Evolutionary conservation across 2,797 vertebrate genomes (phyloP), one percentile per base, ranked within the genome.

Genomic region (Tachyglossus aculeatus): DNA sequence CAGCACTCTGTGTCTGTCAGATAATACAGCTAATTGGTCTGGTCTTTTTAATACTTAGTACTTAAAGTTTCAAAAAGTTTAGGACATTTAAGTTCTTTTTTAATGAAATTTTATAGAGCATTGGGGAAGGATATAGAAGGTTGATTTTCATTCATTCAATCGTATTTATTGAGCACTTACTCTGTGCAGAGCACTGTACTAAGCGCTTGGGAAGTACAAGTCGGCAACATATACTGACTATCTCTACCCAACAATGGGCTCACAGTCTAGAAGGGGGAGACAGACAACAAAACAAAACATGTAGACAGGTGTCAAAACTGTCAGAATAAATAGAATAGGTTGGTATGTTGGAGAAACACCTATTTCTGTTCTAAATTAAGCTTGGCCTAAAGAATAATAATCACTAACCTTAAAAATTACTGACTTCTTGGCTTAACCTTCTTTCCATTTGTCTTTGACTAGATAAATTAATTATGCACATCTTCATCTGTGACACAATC

Each of bases 401-500:
- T 77, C 50, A 54, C 39, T 58, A 24, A 57, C 75, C 47, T 65
- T 71, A 78, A 83, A 82, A 85, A 70, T 48, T 75, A 47, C 85
- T 83, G 77, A 69, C 72, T 69, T 39, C 51, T 81, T 78, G 67
- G 52, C 52, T 78, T 38, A 55, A 37, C 16, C 0, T 15, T 45
- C 64, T 58, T 40, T 65, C 86, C 81, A 76, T 85, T 89, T 85
- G 55, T 85, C 75, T 86, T 84, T 74, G 62, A 38, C 22, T 68
- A 44, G 54, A 77, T 85, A 85, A 86, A 86, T 85, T 80, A 85
- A 61, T 87, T 88, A 77, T 33, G 12, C 21, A 29, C 12, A 38
- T 80, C 73, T 74, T 78, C 77, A 74, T 34, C 68, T 84, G 82
- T 74, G 75, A 64, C 65, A 74, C 87, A 86, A 82, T 86, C 60